Conservation (phyloP, 2,797 vertebrate species). For the Rhinoraja longicauda region DNA sequence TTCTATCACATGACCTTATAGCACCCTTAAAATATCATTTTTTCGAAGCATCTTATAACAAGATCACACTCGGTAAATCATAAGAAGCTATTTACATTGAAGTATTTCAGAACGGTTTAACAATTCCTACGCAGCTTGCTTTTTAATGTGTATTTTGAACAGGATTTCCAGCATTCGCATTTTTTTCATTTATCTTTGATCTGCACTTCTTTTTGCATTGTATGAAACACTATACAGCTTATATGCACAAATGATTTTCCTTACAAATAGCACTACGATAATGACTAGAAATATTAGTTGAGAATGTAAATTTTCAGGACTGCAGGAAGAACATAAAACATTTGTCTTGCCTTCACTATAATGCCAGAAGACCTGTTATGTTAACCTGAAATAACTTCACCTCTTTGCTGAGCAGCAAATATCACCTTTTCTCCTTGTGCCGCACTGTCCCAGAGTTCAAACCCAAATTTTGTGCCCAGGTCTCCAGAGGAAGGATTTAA, state of each 20-base stretch:
- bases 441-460: background rate
- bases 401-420: background rate
- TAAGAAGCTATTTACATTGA: no score
- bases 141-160: background rate
- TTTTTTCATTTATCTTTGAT: no score
- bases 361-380: background rate
- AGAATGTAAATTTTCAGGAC: background rate
- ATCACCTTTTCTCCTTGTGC: background rate
- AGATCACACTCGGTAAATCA: background rate
- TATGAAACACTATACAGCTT: background rate
- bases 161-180: no score
- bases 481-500: background rate
- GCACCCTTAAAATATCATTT: no score
- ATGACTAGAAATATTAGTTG: background rate
- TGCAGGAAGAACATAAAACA: background rate
- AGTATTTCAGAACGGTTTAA: background rate
- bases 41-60: background rate
- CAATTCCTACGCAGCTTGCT: background rate
- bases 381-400: background rate
- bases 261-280: background rate
- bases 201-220: background rate
- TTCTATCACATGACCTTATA: no score
- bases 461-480: background rate
- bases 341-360: background rate
- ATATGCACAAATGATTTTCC: background rate